Evolutionary conservation across 2,113 vertebrate genomes (phyloP), one percentile per base, ranked within the genome.

Genomic region (Stictonetta naevosa): DNA sequence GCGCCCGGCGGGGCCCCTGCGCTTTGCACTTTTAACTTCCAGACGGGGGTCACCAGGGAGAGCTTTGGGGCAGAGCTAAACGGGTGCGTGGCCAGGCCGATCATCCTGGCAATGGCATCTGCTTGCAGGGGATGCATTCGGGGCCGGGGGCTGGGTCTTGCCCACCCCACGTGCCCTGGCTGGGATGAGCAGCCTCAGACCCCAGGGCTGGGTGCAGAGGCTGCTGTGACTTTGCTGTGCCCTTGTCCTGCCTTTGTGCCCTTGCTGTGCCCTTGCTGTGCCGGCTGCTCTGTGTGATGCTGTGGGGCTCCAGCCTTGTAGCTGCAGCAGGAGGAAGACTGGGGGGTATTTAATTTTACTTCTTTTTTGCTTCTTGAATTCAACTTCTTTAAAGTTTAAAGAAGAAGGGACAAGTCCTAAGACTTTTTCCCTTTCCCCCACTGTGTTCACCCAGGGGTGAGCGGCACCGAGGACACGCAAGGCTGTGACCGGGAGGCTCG

Each of bases 391-490:
- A 40, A 40, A 40, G 34, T 62, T 4, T 36, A 29, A 55, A 56
- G 66, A 40, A 46, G 62, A 55, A 52, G 62, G 53, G 44, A 6
- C 7, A 10, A 44, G 36, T 11, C 12, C 40, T 88, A 16, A n/a
- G 21, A n/a, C 59, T 36, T 60, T 60, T 25, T 36, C 59, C 36
- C 34, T 62, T 62, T 21, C 34, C 34, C 19, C 40, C 2, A 2
- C 48, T 50, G 36, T 18, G 7, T 13, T 53, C 0, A 29, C 29
- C 16, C 5, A 8, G 42, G 55, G 52, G 34, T 6, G 8, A 8
- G 13, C 23, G 52, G 46, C 33, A 13, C 22, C 1, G 1, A 17
- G n/a, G 48, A 10, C 2, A 2, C 1, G 6, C 62, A 19, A 34
- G 36, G 36, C 62, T 64, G 36, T 64, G 7, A 26, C 25, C 0